Conservation (phyloP, 2,113 vertebrate species). For the Zosterops pallidus region DNA sequence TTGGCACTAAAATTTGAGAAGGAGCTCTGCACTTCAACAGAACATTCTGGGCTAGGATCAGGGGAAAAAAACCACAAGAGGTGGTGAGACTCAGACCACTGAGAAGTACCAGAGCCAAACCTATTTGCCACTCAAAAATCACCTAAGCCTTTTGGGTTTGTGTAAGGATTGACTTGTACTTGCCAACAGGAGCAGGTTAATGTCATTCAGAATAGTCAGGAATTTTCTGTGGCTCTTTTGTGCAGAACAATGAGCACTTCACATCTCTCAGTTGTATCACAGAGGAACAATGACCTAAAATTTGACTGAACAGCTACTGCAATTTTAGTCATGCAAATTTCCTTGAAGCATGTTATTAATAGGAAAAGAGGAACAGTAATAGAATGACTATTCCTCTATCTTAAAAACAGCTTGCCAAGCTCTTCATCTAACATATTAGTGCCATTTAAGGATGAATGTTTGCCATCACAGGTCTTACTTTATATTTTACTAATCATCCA, state of each 20-base stretch:
- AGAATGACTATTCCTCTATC: not conserved
- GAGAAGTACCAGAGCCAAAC: not conserved
- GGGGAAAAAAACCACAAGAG: not conserved
- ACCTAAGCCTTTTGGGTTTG: not conserved
- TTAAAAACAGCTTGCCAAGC: constrained; percentile 33
- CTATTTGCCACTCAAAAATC: not conserved
- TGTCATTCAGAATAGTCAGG: not conserved
- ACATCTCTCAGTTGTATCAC: not conserved
- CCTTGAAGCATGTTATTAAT: not conserved
- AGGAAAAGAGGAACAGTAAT: not conserved
- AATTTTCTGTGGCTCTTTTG: not conserved
- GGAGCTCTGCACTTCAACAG: not conserved
- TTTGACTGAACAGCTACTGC: constrained; percentile 24
- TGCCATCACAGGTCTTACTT: constrained; percentile 43
- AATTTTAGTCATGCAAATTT: constrained; percentile 5
- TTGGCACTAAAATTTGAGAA: not conserved
- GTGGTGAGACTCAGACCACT: not conserved
- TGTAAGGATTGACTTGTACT: not conserved
- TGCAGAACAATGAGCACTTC: not conserved
- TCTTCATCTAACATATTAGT: constrained; percentile 35
- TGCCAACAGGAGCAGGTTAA: rapidly evolving
- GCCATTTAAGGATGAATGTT: constrained; percentile 55
- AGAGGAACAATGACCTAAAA: not conserved
- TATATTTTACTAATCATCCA: constrained; percentile 44
- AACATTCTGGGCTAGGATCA: not conserved